A percentile compares a stretch with the other conserved stretches of the same genome.
Conservation (phyloP, 2,888 invertebrate genomes). For the Octodonta nipae region DNA sequence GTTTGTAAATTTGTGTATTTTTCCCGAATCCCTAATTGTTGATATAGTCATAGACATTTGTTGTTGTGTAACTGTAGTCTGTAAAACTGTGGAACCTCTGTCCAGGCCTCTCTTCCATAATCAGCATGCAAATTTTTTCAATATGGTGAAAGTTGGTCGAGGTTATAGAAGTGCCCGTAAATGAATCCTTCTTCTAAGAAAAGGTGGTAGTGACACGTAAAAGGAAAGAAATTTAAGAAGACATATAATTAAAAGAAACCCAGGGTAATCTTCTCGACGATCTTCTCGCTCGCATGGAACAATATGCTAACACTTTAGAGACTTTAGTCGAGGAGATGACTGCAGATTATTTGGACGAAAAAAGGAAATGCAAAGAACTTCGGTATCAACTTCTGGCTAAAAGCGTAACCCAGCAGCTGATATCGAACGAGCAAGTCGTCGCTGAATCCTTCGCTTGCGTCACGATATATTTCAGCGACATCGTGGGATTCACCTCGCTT, state of each 20-base stretch:
- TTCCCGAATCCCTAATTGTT: too few species aligned
- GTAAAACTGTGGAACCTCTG: too few species aligned
- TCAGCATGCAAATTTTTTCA: too few species aligned
- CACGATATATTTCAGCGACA: slow-evolving; percentile 95
- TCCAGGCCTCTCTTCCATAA: too few species aligned
- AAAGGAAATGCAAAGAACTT: slow-evolving; percentile 92
- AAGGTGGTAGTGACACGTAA: too few species aligned
- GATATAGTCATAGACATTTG: too few species aligned
- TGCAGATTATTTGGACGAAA: slow-evolving; percentile 93
- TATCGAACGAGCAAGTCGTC: slow-evolving; percentile 76
- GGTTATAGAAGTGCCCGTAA: too few species aligned
- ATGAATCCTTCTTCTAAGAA: too few species aligned
- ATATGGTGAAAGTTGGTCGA: too few species aligned
- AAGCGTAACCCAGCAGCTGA: slow-evolving; percentile 76
- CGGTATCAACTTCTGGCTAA: slow-evolving; percentile 86
- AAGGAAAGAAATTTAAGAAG: not conserved
- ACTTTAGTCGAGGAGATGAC: slow-evolving; percentile 90
- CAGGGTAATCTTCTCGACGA: slow-evolving; percentile 72
- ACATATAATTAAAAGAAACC: slow-evolving; percentile 19
- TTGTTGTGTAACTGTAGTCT: too few species aligned
- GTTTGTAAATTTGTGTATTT: too few species aligned
- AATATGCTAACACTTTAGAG: slow-evolving; percentile 97
- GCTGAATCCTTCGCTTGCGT: slow-evolving; percentile 87
- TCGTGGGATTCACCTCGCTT: slow-evolving; percentile 83
- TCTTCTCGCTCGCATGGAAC: slow-evolving; percentile 92